Evolutionary conservation across 2,888 invertebrate genomes (phyloP).

Genomic region (Tholera decimalis): DNA sequence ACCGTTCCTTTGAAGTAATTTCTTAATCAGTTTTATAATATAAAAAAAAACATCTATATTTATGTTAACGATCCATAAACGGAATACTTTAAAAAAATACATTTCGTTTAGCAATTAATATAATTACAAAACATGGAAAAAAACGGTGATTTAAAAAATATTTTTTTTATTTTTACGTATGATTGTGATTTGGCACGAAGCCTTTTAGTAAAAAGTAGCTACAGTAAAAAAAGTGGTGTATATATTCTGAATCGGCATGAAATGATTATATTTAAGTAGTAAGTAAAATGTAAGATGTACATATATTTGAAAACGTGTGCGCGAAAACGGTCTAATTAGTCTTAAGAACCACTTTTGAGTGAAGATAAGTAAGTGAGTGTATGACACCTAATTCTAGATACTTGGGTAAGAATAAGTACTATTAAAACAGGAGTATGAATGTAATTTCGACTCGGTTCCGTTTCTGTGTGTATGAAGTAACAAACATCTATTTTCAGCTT

Average conservation of each 20-base stretch:
- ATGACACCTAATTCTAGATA: slow-evolving; percentile 26
- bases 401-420: not conserved
- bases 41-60: not conserved
- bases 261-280: not conserved
- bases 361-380: slow-evolving; percentile 24
- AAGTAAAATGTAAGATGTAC: slow-evolving; percentile 17
- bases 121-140: not conserved
- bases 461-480: slow-evolving; percentile 13
- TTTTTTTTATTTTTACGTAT: slow-evolving; percentile 10
- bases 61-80: not conserved
- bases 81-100: not conserved
- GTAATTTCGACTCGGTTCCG: slow-evolving; percentile 6
- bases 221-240: not conserved
- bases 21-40: not conserved
- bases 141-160: slow-evolving; percentile 18
- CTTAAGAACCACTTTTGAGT: slow-evolving; percentile 8
- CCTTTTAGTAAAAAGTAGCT: slow-evolving; percentile 20
- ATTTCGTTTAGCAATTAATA: not conserved
- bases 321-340: not conserved
- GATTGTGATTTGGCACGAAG: slow-evolving; percentile 39
- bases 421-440: slow-evolving; percentile 8
- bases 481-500: slow-evolving; percentile 17
- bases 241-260: not conserved
- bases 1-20: not conserved
- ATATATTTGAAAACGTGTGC: slow-evolving; percentile 6